A percentile compares a stretch with the other conserved stretches of the same genome.
Conservation (phyloP, 2,113 vertebrate genomes). For the Amblyornis subalaris region DNA sequence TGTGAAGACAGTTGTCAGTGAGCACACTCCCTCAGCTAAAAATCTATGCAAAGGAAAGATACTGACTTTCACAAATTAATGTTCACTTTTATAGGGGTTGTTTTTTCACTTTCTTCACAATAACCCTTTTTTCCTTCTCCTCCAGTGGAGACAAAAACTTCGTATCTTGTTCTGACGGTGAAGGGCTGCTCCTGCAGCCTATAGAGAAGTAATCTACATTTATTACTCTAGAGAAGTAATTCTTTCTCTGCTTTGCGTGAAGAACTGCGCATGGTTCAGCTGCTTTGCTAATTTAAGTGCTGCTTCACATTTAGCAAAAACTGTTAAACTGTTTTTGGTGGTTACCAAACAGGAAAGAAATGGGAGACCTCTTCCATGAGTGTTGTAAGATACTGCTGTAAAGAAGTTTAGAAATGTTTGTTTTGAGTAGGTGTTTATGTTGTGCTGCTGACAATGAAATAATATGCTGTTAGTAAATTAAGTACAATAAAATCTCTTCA, state of each 20-base stretch:
- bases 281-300: not conserved
- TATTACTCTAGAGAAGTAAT: not conserved
- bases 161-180: not conserved
- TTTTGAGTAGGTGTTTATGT: not conserved
- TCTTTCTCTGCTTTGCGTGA: not conserved
- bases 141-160: not conserved
- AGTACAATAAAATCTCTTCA: not conserved
- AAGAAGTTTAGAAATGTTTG: not conserved
- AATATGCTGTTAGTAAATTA: not conserved
- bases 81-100: not conserved
- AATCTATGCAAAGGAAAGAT: not conserved
- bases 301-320: not conserved
- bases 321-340: too few species aligned
- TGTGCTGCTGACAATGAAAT: not conserved
- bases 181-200: not conserved
- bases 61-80: not conserved
- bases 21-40: not conserved
- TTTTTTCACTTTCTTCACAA: not conserved
- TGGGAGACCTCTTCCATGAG: not conserved
- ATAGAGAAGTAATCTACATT: not conserved
- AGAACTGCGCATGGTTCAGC: not conserved
- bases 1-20: not conserved
- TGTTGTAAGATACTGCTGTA: not conserved
- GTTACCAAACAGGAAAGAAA: not conserved
- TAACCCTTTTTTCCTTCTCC: not conserved